Evolutionary conservation across 1,140 invertebrate species (phyloP).

Genomic region (Archivesica marissinica): DNA sequence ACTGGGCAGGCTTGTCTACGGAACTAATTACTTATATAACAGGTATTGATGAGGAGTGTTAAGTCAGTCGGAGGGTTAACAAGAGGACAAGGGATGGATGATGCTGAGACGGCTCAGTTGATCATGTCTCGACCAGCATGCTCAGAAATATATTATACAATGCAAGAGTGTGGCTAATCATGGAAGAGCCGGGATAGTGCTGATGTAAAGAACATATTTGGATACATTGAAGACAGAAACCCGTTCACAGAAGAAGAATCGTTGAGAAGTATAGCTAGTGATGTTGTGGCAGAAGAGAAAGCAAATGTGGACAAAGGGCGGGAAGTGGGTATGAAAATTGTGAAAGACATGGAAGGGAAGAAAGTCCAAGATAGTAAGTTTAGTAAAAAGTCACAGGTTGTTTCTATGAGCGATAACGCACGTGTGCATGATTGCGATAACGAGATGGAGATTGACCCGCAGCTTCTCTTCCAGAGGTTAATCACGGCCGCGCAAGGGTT

Average conservation of each 20-base stretch:
- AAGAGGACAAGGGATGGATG: neutral
- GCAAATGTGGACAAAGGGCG: constrained; percentile 1
- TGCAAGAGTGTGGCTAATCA: neutral
- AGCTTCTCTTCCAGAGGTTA: constrained; percentile 61
- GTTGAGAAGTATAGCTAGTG: constrained; percentile 6
- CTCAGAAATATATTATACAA: constrained; percentile 5
- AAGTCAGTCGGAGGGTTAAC: constrained; percentile 80
- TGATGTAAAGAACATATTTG: neutral
- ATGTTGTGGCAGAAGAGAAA: constrained; percentile 1
- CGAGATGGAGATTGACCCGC: constrained; percentile 57
- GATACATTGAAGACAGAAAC: neutral
- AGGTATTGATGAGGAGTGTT: constrained; percentile 74
- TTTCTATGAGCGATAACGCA: constrained; percentile 34
- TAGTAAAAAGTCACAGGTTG: neutral
- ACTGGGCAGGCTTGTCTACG: constrained; percentile 80
- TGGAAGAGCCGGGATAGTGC: neutral
- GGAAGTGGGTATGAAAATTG: neutral
- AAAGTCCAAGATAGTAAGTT: neutral
- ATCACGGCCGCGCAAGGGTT: neutral
- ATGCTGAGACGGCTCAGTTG: neutral
- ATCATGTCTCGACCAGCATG: constrained; percentile 10
- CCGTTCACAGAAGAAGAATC: neutral
- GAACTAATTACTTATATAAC: constrained; percentile 77
- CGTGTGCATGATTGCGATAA: constrained; percentile 40
- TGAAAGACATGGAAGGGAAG: constrained; percentile 17